phyloP scores from a whole-genome alignment of 1,140 invertebrate species.

The Marisa cornuarietis region DNA sequence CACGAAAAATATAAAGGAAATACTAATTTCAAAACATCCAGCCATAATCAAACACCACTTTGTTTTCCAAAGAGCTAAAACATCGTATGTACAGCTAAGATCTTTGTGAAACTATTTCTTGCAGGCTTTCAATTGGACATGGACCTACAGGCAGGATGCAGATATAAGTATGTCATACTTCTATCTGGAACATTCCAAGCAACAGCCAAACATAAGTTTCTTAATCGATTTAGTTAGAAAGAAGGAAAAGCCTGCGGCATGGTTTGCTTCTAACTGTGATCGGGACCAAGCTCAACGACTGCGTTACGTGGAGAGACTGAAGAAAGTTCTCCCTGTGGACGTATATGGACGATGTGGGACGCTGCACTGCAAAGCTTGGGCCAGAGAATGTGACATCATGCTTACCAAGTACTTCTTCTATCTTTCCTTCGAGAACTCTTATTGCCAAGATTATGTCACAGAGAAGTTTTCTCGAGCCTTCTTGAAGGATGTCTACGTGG shows the following conservation, averaged over 20 bases:
- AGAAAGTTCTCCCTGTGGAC: slow-evolving; percentile 37
- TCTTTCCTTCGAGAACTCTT: slow-evolving; percentile 78
- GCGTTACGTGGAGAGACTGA: slow-evolving; percentile 34
- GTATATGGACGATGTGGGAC: slow-evolving; percentile 47
- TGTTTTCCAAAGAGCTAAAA: too few species aligned
- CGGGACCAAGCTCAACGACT: slow-evolving; percentile 18
- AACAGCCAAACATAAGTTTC: background rate
- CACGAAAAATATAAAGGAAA: too few species aligned
- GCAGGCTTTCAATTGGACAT: slow-evolving; percentile 28
- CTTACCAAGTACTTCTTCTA: slow-evolving; percentile 90
- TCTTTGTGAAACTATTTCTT: too few species aligned
- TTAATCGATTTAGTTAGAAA: slow-evolving; percentile 16
- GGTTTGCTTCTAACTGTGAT: slow-evolving; percentile 72
- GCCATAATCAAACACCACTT: slow-evolving; percentile 73
- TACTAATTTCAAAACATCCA: too few species aligned
- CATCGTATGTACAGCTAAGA: too few species aligned
- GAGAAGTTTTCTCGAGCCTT: slow-evolving; percentile 66
- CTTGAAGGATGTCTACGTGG: background rate
- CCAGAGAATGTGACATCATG: slow-evolving; percentile 65
- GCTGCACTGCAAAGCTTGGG: background rate
- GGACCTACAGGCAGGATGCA: background rate
- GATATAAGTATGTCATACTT: slow-evolving; percentile 2
- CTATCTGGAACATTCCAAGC: background rate
- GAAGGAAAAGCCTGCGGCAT: slow-evolving; percentile 64
- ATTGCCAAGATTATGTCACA: slow-evolving; percentile 64